Conservation (phyloP, 2,888 invertebrate genomes). For the Danaus chrysippus region DNA sequence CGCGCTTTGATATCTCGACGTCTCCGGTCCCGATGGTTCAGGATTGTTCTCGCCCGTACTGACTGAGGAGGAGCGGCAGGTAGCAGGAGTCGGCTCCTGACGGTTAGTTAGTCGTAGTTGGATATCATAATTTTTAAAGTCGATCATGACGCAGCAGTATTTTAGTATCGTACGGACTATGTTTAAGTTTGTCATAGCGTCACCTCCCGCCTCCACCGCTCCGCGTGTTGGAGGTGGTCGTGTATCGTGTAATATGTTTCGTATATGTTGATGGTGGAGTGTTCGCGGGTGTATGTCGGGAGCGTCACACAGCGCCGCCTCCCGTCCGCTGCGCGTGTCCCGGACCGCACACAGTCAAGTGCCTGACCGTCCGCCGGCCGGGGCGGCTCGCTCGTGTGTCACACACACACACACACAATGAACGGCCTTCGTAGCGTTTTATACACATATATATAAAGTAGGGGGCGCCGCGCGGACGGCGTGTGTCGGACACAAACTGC, state of each 20-base stretch:
- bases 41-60: slow-evolving; percentile 28
- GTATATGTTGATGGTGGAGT: slow-evolving; percentile 16
- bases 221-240: slow-evolving; percentile 45
- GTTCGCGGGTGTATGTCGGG: no score
- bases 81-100: slow-evolving; percentile 23
- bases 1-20: slow-evolving; percentile 44
- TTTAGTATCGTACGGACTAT: slow-evolving; percentile 69
- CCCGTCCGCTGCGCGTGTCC: slow-evolving; percentile 26
- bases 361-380: slow-evolving; percentile 36
- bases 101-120: slow-evolving; percentile 57
- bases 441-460: slow-evolving; percentile 66
- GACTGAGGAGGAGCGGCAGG: slow-evolving; percentile 23
- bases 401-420: slow-evolving; percentile 8
- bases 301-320: no score
- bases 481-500: slow-evolving; percentile 64
- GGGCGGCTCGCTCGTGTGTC: no score
- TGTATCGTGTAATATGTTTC: slow-evolving; percentile 34
- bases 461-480: slow-evolving; percentile 50
- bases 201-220: slow-evolving; percentile 37
- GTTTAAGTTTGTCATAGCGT: slow-evolving; percentile 60
- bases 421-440: slow-evolving; percentile 73
- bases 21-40: slow-evolving; percentile 19
- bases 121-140: slow-evolving; percentile 77
- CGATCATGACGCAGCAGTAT: slow-evolving; percentile 74
- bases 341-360: slow-evolving; percentile 42